A percentile compares a stretch with the other conserved stretches of the same genome.
phyloP scores from a whole-genome alignment of 2,888 invertebrate species.

The Globia sparganii region DNA sequence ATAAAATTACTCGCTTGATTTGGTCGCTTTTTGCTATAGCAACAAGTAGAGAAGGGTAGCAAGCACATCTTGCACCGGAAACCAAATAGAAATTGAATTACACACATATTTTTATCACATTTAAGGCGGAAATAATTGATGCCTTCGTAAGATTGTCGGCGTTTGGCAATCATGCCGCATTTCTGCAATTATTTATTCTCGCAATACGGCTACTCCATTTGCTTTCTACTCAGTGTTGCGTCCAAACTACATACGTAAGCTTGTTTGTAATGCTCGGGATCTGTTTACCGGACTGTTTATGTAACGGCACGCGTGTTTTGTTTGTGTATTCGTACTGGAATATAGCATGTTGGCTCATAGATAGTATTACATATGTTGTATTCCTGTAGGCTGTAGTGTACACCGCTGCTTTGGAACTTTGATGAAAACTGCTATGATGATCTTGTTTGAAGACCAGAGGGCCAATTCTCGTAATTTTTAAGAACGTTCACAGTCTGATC shows the following conservation, averaged over 20 bases:
- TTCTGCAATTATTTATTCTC: background rate
- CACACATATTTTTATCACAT: background rate
- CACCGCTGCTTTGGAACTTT: background rate
- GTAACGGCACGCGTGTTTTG: conserved; percentile 54
- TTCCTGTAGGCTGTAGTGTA: background rate
- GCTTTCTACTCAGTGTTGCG: conserved; percentile 17
- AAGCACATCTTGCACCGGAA: background rate
- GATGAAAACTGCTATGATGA: background rate
- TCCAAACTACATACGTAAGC: conserved; percentile 63
- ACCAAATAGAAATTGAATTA: background rate
- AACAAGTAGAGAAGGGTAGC: conserved; percentile 1
- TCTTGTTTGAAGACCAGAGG: too few relatives aligned
- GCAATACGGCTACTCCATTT: conserved; percentile 20
- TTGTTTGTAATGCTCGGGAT: conserved; percentile 62
- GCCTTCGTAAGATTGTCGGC: background rate
- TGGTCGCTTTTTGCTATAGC: background rate
- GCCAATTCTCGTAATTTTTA: too few relatives aligned
- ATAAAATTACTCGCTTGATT: background rate
- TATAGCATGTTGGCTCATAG: conserved; percentile 17
- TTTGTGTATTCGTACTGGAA: conserved; percentile 14
- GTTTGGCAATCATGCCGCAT: background rate
- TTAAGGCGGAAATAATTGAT: background rate
- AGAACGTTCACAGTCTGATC: too few relatives aligned
- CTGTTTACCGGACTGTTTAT: conserved; percentile 64
- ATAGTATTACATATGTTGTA: conserved; percentile 14